Percentiles rank a stretch among this genome's conserved stretches.
Evolutionary conservation across 2,888 invertebrate species (phyloP).

Genomic region (Cheilosia scutellata): DNA sequence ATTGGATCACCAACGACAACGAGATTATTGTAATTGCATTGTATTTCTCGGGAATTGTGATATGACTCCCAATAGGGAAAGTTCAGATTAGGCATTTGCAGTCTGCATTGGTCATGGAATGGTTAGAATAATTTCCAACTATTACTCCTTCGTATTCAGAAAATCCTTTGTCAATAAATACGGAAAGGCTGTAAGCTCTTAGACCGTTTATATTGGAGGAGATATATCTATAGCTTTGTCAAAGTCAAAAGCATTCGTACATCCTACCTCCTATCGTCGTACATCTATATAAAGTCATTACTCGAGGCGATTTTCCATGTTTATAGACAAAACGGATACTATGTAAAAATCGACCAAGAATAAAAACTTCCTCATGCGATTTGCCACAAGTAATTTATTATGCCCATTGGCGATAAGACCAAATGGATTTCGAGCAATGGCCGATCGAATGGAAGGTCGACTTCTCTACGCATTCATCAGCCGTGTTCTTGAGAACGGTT

Average conservation of each 20-base stretch:
- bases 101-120: no score
- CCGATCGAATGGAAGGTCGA: neutral
- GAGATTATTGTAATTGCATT: no score
- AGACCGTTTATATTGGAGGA: no score
- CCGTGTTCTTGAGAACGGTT: neutral
- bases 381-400: neutral
- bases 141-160: no score
- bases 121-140: no score
- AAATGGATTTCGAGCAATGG: neutral
- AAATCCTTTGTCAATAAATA: no score
- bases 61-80: no score
- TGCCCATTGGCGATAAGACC: conserved; percentile 1
- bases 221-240: no score
- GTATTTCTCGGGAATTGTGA: no score
- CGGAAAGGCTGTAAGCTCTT: no score
- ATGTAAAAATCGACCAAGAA: neutral
- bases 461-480: neutral
- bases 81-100: no score
- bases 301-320: neutral
- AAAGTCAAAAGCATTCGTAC: neutral
- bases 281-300: neutral
- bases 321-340: conserved; percentile 1
- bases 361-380: neutral
- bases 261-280: neutral
- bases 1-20: no score